Conservation (phyloP, 2,797 vertebrate species). For the Oceanodroma leucorhoa region DNA sequence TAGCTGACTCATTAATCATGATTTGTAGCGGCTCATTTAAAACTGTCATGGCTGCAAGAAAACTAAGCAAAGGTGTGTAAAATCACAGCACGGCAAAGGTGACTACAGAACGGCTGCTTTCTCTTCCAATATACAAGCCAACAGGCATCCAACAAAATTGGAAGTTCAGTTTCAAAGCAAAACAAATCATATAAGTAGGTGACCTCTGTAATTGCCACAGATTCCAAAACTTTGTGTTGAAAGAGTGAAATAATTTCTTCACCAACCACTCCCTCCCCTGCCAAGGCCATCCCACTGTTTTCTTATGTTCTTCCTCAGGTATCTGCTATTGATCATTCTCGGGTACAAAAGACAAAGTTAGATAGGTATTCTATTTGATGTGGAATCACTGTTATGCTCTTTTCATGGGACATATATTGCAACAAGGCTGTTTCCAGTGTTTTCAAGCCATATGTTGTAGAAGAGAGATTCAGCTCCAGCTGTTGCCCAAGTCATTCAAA, state of each 20-base stretch:
- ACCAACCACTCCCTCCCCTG: fast-evolving
- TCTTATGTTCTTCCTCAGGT: background rate
- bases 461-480: background rate
- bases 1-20: background rate
- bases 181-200: background rate
- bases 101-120: background rate
- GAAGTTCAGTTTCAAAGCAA: background rate
- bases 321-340: background rate
- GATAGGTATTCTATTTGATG: background rate
- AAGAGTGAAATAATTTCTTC: background rate
- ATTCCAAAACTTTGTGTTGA: background rate
- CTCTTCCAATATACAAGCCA: background rate
- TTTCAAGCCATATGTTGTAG: background rate
- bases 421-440: background rate
- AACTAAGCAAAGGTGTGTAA: background rate
- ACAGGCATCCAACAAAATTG: background rate
- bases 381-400: background rate
- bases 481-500: slow-evolving; percentile 1
- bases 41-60: background rate
- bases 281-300: fast-evolving
- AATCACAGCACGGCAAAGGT: background rate
- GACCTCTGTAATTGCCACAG: background rate
- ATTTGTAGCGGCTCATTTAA: background rate
- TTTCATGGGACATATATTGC: background rate
- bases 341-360: background rate